Base-by-base conservation (phyloP, 1,140 invertebrate genomes). In the Eupristina koningsbergeri region DNA sequence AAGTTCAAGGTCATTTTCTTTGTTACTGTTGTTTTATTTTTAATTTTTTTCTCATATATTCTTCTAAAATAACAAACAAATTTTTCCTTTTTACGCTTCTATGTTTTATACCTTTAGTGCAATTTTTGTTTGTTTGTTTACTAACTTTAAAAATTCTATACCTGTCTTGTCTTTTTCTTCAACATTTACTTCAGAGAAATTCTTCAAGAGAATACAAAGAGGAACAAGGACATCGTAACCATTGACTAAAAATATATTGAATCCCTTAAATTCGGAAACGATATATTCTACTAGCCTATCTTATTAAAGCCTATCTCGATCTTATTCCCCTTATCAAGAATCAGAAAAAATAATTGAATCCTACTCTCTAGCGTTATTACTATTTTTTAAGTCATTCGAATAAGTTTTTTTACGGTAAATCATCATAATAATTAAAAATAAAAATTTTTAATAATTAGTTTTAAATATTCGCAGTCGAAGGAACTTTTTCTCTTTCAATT, bases 241-340 rank as follows among this genome's bases (percentile, higher is more conserved):
- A n/a, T 97, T 2, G 93, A 94, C 64, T 90, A 94, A 81, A 95
- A 95, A 0, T 92, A 94, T 63, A 92, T 95, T 3, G 94, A 94
- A 63, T 95, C 94, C 87, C 88, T 96, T 34, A 88, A 94, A 0
- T 91, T 92, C 6, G 86, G 93, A 11, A 96, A 97, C 86, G 93
- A 94, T 84, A 91, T 93, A 26, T 97, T 97, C 89, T 97, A 96
- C 96, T 94, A 94, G 77, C 94, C n/a, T n/a, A 95, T 34, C 88
- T 97, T 41, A 95, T 97, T 31, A 93, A 93, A 77, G 94, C 94
- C 86, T 97, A 97, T 91, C 91, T 97, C 0, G 91, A 94, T 86
- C 96, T 96, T 1, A 89, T 97, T 11, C 94, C 95, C 83, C 93
- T 94, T 85, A 93, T 95, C 81, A 93, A 86, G 41, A 89, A 88